Evolutionary conservation across 2,888 invertebrate species (phyloP).

Genomic region (Agrochola circellaris): DNA sequence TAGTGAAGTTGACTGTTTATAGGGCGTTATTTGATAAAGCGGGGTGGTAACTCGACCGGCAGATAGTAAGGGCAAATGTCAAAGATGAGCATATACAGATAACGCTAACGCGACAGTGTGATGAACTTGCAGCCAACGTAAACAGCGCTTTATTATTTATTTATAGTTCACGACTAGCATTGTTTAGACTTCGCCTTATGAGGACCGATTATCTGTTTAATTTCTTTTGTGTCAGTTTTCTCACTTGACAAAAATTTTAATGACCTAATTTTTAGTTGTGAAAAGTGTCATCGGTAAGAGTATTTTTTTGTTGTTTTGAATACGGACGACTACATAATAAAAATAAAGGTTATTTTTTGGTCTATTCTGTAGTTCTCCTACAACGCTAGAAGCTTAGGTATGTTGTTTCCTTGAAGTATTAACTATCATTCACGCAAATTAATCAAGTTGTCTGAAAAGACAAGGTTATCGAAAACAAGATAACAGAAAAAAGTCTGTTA

Average conservation of each 20-base stretch:
- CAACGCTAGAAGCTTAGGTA: too few relatives aligned
- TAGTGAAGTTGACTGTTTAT: conserved; percentile 81
- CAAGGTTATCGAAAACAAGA: conserved; percentile 53
- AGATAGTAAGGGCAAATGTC: conserved; percentile 85
- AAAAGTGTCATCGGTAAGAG: background rate
- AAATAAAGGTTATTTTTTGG: background rate
- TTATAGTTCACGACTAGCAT: conserved; percentile 65
- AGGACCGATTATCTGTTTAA: conserved; percentile 20
- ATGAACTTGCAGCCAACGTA: conserved; percentile 82
- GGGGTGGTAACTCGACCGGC: conserved; percentile 83
- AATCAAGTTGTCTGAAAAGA: conserved; percentile 33
- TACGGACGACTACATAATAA: background rate
- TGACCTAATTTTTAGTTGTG: background rate
- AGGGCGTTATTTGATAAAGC: conserved; percentile 81
- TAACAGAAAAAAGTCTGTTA: conserved; percentile 34
- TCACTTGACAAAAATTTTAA: background rate
- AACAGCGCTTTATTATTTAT: conserved; percentile 78
- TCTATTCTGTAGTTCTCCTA: background rate
- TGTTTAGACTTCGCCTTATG: conserved; percentile 68
- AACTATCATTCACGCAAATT: conserved; percentile 31
- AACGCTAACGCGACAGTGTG: conserved; percentile 82
- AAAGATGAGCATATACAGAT: conserved; percentile 85
- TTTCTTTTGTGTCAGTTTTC: conserved; percentile 34
- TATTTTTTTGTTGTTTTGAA: background rate
- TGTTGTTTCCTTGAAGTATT: conserved; percentile 12